Evolutionary conservation across 2,113 vertebrate species (phyloP), one percentile per base, ranked within the genome.

Genomic region (Hemiprocne comata): DNA sequence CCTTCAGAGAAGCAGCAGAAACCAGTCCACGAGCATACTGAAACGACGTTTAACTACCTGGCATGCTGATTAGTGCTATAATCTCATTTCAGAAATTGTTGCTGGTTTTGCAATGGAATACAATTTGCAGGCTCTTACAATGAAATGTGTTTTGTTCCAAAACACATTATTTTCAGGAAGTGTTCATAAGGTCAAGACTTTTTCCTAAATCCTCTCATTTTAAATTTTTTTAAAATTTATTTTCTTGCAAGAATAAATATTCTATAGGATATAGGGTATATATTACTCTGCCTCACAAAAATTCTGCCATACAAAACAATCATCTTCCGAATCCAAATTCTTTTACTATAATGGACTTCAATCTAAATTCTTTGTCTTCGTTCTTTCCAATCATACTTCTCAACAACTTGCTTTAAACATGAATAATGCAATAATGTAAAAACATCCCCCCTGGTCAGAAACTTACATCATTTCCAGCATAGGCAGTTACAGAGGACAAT

Each of bases 361-460:
- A 94, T 90, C 71, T 95, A 76, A 87, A 94, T 93, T 87, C 38
- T 33, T 87, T 66, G 20, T 70, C 89, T 94, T 89, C 62, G 87
- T 61, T 89, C 71, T 62, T 95, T 95, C 60, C 74, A 94, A 66
- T 89, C 91, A 87, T 80, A 73, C 26, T 93, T 34, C 20, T 95
- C 51, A 91, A 58, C 55, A 91, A 50, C 85, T 93, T 80, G 64
- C 71, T 91, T 95, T 90, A 91, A 95, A 91, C 64, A 77, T 80
- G 91, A 94, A 93, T 93, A 95, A 89, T 87, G 75, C 46, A 94
- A 74, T 87, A 94, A 94, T 87, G 38, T 83, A 96, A 94, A 94
- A 96, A 89, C 72, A 94, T 91, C 62, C 94, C 92, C 89, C 82
- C 77, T 94, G 77, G 93, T 96, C 80, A 96, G 91, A 96, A 89